A percentile compares a stretch with the other conserved stretches of the same genome.
phyloP scores from a whole-genome alignment of 2,888 invertebrate genomes.

The Vesta saturnalis region DNA sequence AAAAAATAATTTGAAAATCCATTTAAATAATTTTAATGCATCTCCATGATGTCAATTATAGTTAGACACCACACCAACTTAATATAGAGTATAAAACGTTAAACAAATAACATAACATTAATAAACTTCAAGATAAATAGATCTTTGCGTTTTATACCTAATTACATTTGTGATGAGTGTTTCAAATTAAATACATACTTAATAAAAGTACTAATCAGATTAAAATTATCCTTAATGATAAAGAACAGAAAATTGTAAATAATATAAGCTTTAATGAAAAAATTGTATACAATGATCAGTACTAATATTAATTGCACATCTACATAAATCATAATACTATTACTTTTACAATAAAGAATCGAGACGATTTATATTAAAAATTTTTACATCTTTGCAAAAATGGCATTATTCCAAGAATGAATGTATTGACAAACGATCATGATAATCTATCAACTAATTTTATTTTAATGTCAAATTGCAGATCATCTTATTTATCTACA shows the following conservation, averaged over 20 bases:
- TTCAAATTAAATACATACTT: slow-evolving; percentile 26
- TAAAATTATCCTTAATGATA: neutral
- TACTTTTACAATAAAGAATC: neutral
- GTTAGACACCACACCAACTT: slow-evolving; percentile 28
- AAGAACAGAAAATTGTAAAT: neutral
- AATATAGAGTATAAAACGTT: slow-evolving; percentile 28
- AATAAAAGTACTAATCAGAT: slow-evolving; percentile 27
- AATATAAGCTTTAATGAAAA: neutral
- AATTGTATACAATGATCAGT: slow-evolving; percentile 15
- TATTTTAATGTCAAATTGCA: slow-evolving; percentile 1
- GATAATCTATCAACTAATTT: neutral
- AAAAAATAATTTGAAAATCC: neutral
- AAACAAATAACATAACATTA: slow-evolving; percentile 22
- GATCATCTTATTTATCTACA: slow-evolving; percentile 13
- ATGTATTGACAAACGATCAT: neutral
- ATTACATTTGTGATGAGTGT: slow-evolving; percentile 14
- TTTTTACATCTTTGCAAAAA: slow-evolving; percentile 11
- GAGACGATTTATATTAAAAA: slow-evolving; percentile 8
- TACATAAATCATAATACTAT: slow-evolving; percentile 25
- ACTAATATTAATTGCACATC: slow-evolving; percentile 26
- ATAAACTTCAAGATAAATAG: slow-evolving; percentile 24
- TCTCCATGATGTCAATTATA: slow-evolving; percentile 29
- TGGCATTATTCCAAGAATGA: slow-evolving; percentile 1
- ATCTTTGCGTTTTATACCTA: slow-evolving; percentile 27
- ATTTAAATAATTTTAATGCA: slow-evolving; percentile 26